Conservation (phyloP, 2,113 vertebrate species). For the Gallinago undulata region DNA sequence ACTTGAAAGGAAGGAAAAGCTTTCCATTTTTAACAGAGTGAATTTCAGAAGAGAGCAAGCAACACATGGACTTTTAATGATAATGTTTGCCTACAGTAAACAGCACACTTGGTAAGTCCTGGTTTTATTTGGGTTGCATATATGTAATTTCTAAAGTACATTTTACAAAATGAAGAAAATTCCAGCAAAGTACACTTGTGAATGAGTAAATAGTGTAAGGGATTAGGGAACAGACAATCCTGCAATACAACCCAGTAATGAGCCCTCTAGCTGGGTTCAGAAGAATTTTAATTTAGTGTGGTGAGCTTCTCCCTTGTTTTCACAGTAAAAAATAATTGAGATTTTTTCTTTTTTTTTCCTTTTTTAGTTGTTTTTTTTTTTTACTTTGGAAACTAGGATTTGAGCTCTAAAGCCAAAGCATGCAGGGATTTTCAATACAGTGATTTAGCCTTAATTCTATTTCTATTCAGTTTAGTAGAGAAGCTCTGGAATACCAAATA, state of each 20-base stretch:
- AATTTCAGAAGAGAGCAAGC: constrained; percentile 1
- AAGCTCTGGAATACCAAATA: neutral
- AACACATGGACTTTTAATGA: constrained; percentile 11
- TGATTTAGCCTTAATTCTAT: neutral
- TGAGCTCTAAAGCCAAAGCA: neutral
- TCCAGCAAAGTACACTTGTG: neutral
- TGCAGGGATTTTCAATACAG: neutral
- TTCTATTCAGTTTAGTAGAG: neutral
- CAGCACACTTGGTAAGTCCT: neutral
- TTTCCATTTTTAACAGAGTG: neutral
- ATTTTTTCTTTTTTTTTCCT: too few species aligned
- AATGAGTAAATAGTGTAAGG: constrained; percentile 30
- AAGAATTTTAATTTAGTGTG: neutral
- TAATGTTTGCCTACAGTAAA: constrained; percentile 34
- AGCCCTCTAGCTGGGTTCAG: neutral
- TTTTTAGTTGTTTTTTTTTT: neutral
- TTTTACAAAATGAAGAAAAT: constrained; percentile 22
- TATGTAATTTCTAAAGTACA: constrained; percentile 10
- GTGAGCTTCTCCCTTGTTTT: neutral
- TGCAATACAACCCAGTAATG: neutral
- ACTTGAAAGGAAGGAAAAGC: constrained; percentile 5
- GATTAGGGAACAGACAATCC: neutral
- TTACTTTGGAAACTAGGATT: neutral
- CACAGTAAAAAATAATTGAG: neutral
- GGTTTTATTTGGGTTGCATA: constrained; percentile 5